A percentile compares a stretch with the other conserved stretches of the same genome.
Evolutionary conservation across 2,113 vertebrate genomes (phyloP).

Genomic region (Thinocorus orbignyianus): DNA sequence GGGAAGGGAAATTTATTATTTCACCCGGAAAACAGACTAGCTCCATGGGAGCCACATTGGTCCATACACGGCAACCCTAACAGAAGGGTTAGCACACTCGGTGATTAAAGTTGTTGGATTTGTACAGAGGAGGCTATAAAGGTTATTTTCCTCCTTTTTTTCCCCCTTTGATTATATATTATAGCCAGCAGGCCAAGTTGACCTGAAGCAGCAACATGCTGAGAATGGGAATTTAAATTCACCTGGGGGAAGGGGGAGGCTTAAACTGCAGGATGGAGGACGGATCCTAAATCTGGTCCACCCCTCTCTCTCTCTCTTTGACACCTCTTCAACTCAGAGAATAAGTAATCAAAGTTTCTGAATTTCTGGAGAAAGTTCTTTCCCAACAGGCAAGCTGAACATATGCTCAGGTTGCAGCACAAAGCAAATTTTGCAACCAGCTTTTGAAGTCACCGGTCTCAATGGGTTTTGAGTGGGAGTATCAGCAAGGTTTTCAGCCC

Average conservation of each 20-base stretch:
- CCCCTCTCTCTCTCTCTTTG: neutral
- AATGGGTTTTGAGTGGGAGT: neutral
- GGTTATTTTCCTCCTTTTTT: constrained; percentile 21
- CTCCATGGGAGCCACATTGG: neutral
- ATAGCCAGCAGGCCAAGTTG: neutral
- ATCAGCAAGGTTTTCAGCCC: neutral
- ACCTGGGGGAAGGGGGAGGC: neutral
- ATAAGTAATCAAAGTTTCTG: neutral
- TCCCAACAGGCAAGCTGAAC: neutral
- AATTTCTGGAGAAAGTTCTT: constrained; percentile 1
- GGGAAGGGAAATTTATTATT: constrained; percentile 26
- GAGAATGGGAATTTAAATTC: constrained; percentile 22
- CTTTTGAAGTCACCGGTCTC: neutral
- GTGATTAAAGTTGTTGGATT: constrained; percentile 3
- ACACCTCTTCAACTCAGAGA: neutral
- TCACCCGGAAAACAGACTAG: constrained; percentile 39
- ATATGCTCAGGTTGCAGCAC: constrained; percentile 10
- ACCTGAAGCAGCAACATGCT: neutral
- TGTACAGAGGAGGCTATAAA: neutral
- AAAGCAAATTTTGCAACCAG: constrained; percentile 3
- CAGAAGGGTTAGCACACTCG: neutral
- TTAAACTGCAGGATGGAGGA: neutral
- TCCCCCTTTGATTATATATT: neutral
- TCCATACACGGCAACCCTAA: neutral
- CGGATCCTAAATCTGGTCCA: neutral